Evolutionary conservation across 2,113 vertebrate species (phyloP), one percentile per base, ranked within the genome.

Genomic region (Catharus fuscescens): DNA sequence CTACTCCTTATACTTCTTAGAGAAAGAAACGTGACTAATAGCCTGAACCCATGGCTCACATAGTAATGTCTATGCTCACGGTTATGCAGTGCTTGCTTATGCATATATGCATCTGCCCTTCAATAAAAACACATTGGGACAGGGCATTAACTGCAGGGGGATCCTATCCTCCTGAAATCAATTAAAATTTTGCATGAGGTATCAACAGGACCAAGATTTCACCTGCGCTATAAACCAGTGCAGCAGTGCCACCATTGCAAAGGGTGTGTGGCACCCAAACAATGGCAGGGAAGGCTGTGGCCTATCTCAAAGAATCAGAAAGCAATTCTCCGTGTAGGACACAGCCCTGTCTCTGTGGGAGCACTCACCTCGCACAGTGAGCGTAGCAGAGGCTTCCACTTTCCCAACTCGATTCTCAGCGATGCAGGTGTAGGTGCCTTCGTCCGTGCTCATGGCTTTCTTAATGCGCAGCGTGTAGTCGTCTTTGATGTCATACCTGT

Each of bases 351-450:
- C 74, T 56, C 47, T 2, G 7, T 1, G 44, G 72, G 45, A 65
- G 45, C 32, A 95, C 98, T 93, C 97, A 99, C 99, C 99, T 99
- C 99, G 97, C 80, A 99, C 99, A 24, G 98, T 99, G 80, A 99
- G 99, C 5, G 98, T 98, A 14, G 99, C 99, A 3, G 99, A 98
- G 32, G 99, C 98, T 93, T 99, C 99, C 82, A 99, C 98, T 94
- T 99, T 99, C 19, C 99, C 99, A 54, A 99, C 99, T 1, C 99
- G 98, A 86, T 99, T 99, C 96, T 99, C 99, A 8, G 99, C 99
- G 83, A 99, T 98, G 61, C 99, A 99, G 65, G 98, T 98, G 87
- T 98, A 99, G 13, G 98, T 98, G 42, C 99, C 99, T 82, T 99
- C 99, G 29, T 99, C 99, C 4, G 95, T 94, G 57, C 98, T 97